Conservation (phyloP, 2,888 invertebrate species). For the Drosophila vallismaia region DNA sequence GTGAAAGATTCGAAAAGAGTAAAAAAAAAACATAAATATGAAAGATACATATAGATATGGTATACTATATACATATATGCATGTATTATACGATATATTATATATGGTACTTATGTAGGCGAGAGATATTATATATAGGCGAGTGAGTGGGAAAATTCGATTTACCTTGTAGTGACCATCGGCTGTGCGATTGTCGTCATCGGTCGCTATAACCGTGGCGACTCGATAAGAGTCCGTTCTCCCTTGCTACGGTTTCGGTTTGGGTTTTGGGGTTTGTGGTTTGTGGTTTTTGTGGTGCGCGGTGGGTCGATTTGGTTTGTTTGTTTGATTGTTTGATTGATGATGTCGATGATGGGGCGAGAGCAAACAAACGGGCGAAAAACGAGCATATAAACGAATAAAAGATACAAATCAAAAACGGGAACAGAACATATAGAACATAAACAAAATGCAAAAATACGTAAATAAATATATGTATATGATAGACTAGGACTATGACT, state of each 20-base stretch:
- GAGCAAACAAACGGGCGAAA: conserved; percentile 26
- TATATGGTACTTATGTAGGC: conserved; percentile 16
- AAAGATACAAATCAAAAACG: conserved; percentile 63
- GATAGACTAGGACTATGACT: conserved; percentile 4
- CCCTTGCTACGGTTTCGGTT: conserved; percentile 87
- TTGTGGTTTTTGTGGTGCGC: conserved; percentile 2
- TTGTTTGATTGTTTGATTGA: conserved; percentile 58
- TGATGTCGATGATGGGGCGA: conserved; percentile 69
- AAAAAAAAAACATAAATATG: conserved; percentile 4
- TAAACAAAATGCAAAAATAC: conserved; percentile 50
- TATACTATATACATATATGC: conserved; percentile 5
- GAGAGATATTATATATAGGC: conserved; percentile 23
- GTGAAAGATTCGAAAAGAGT: conserved; percentile 5
- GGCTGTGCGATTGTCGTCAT: conserved; percentile 98
- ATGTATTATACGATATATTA: no score
- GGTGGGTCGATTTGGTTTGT: conserved; percentile 42
- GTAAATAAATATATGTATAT: conserved; percentile 14
- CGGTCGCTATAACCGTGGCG: conserved; percentile 95
- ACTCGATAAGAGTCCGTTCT: conserved; percentile 98
- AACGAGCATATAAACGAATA: conserved; percentile 38
- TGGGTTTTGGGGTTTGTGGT: neutral
- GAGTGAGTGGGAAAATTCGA: conserved; percentile 37
- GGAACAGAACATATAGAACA: conserved; percentile 51
- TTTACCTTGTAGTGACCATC: conserved; percentile 96
- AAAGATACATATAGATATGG: neutral